phyloP scores from a whole-genome alignment of 2,797 vertebrate species.

The Lepilemur ruficaudatus region DNA sequence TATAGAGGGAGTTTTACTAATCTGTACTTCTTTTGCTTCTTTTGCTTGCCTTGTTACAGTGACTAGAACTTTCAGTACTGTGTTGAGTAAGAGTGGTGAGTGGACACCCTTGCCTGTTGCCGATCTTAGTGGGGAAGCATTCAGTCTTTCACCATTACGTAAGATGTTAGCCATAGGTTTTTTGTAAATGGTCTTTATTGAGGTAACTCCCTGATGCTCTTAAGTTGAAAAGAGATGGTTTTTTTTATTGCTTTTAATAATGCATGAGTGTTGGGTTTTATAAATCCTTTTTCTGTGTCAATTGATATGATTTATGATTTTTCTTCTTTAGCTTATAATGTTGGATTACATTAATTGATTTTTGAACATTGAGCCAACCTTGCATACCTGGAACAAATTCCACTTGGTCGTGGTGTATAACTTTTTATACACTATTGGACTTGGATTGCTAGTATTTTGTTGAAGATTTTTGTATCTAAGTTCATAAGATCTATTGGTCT shows the following conservation, averaged over 20 bases:
- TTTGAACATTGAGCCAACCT: slow-evolving; percentile 10
- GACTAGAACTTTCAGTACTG: not conserved
- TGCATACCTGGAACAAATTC: slow-evolving; percentile 32
- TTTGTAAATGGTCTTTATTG: not conserved
- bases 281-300: slow-evolving; percentile 36
- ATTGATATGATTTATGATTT: not conserved
- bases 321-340: slow-evolving; percentile 18
- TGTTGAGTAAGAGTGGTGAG: not conserved
- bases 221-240: not conserved
- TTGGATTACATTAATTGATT: not conserved
- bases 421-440: not conserved
- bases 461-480: slow-evolving; percentile 40
- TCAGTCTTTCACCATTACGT: slow-evolving; percentile 7
- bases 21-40: not conserved
- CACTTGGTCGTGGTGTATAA: not conserved
- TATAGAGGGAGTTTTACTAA: not conserved
- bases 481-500: not conserved
- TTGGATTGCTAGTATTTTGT: not conserved
- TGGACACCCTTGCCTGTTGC: not conserved
- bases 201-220: not conserved
- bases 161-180: not conserved
- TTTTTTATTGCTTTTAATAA: not conserved
- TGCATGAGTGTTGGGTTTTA: not conserved
- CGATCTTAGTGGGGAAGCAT: not conserved
- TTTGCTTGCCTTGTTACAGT: not conserved